A percentile compares a stretch with the other conserved stretches of the same genome.
Evolutionary conservation across 2,888 invertebrate genomes (phyloP).

Genomic region (Leucozona laternaria): DNA sequence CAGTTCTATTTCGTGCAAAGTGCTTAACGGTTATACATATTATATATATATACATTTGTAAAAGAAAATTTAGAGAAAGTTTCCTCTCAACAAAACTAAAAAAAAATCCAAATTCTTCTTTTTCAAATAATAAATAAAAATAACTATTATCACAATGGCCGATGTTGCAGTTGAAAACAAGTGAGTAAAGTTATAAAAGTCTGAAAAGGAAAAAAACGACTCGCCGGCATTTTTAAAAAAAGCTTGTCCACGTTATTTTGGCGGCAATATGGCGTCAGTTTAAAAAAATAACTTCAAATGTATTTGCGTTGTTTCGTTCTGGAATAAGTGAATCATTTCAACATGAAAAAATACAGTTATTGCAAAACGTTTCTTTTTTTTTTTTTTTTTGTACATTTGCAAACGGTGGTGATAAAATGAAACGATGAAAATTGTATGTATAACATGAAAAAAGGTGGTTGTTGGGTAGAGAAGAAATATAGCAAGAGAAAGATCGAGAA

Average conservation of each 20-base stretch:
- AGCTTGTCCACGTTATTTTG: constrained; percentile 69
- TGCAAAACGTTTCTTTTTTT: constrained; percentile 26
- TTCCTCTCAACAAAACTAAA: constrained; percentile 47
- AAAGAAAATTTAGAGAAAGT: constrained; percentile 76
- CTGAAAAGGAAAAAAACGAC: constrained; percentile 38
- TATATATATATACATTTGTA: constrained; percentile 75
- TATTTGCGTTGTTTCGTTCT: constrained; percentile 62
- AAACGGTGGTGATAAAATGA: constrained; percentile 65
- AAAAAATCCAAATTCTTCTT: constrained; percentile 66
- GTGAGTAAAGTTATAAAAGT: constrained; percentile 80
- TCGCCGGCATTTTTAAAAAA: constrained; percentile 49
- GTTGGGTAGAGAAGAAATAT: constrained; percentile 56
- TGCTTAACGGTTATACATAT: constrained; percentile 73
- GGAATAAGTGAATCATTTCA: constrained; percentile 66
- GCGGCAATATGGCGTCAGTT: constrained; percentile 79
- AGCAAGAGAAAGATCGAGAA: constrained; percentile 57
- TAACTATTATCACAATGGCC: constrained; percentile 81
- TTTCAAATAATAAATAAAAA: constrained; percentile 67
- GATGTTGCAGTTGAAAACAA: constrained; percentile 84
- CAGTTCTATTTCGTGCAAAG: constrained; percentile 68
- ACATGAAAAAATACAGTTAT: constrained; percentile 33
- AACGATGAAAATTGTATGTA: constrained; percentile 57
- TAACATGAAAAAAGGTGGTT: constrained; percentile 71
- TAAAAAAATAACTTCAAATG: constrained; percentile 40
- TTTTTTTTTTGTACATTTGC: constrained; percentile 38